Evolutionary conservation across 2,888 invertebrate species (phyloP), one percentile per base, ranked within the genome.

Genomic region (Oligia strigilis): DNA sequence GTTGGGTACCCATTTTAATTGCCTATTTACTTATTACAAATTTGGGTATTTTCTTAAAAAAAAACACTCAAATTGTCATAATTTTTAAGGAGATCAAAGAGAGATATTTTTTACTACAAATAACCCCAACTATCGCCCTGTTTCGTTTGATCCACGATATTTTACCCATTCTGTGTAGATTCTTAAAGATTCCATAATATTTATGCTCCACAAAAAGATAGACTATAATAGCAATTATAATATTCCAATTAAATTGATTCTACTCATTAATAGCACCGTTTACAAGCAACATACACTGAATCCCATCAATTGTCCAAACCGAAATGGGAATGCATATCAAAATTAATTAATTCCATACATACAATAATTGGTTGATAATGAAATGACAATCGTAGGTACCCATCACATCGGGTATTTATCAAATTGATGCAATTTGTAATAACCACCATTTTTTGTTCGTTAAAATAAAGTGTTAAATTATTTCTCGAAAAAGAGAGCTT

Each of bases 401-500:
- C 84, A 83, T 80, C 77, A 60, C 71, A 60, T 23, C 29, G 71
- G 62, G 79, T 86, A 85, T 88, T 91, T 88, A 86, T 84, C 52
- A 85, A 87, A 90, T 91, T 87, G 89, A 91, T 89, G 75, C 82
- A 81, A 75, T 71, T 85, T 86, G 82, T 85, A 85, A 87, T 89
- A 62, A 87, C n/a, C 46, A 23, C 4, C 0, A 17, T 66, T 58
- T 77, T 75, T 71, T 75, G 52, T 46, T 80, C 19, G 40, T 72
- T 77, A 23, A 43, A 64, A 64, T 29, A n/a, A 60, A n/a, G n/a
- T 8, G 13, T 60, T 29, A 5, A 64, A 64, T 29, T 64, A 17
- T 17, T 62, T 29, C 29, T 8, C 6, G 2, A 62, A 29, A 62
- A 29, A 29, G 6, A 14, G 5, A n/a, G 11, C n/a, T 23, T 58